Percentiles rank a stretch among this genome's conserved stretches.
Evolutionary conservation across 2,888 invertebrate genomes (phyloP).

Genomic region (Plutella xylostella): DNA sequence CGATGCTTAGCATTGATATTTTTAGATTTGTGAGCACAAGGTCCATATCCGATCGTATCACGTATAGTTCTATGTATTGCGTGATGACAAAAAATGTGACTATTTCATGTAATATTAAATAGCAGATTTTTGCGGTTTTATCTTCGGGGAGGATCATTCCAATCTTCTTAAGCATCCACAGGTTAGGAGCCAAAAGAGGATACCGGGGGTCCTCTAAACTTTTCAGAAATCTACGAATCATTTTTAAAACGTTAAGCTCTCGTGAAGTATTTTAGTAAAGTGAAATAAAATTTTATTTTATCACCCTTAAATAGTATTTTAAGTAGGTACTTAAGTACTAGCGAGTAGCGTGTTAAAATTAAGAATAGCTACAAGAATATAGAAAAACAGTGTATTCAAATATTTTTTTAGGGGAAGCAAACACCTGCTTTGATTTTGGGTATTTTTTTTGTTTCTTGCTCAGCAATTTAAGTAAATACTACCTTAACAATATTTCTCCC

Average conservation of each 20-base stretch:
- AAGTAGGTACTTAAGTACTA: too few species aligned
- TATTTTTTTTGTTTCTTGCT: too few species aligned
- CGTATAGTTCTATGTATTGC: conserved; percentile 44
- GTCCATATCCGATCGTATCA: conserved; percentile 40
- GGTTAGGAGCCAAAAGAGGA: conserved; percentile 44
- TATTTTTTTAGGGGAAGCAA: too few species aligned
- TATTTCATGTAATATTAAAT: conserved; percentile 33
- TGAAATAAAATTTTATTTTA: too few species aligned
- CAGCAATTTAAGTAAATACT: too few species aligned
- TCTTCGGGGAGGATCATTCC: conserved; percentile 40
- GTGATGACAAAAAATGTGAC: conserved; percentile 40
- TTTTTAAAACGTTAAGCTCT: conserved; percentile 34
- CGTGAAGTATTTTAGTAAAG: too few species aligned
- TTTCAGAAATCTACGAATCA: conserved; percentile 25
- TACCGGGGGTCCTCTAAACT: conserved; percentile 34
- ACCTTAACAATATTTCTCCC: too few species aligned
- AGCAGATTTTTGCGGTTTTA: conserved; percentile 22
- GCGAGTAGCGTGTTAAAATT: too few species aligned
- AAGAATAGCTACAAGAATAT: too few species aligned
- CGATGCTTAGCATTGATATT: conserved; percentile 48
- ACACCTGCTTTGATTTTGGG: too few species aligned
- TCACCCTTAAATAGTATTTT: too few species aligned
- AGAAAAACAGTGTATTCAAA: too few species aligned
- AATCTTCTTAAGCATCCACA: conserved; percentile 36
- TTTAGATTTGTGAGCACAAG: conserved; percentile 45